Evolutionary conservation across 53 echinoderm and acorn worm species (phyloP).

Genomic region (Astropecten irregularis): DNA sequence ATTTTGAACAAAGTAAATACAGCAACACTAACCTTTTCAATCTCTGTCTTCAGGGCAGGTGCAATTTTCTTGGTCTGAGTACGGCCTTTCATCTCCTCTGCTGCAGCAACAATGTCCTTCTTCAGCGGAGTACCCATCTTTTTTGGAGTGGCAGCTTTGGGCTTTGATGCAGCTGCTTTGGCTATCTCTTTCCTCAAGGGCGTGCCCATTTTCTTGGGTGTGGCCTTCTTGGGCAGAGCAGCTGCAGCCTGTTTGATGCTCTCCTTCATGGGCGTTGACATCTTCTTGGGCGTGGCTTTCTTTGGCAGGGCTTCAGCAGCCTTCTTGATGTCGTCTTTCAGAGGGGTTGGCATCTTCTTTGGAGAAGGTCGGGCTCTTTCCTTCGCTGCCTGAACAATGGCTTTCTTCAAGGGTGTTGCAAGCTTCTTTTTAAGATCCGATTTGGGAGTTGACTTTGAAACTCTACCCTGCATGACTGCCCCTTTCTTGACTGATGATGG

Average conservation of each 20-base stretch:
- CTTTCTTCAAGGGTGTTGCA: conserved; percentile 57
- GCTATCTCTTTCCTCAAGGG: conserved; percentile 62
- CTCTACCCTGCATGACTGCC: conserved; percentile 65
- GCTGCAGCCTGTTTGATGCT: conserved; percentile 24
- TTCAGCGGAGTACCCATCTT: conserved; percentile 55
- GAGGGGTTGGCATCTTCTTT: conserved; percentile 63
- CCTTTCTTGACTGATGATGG: conserved; percentile 69
- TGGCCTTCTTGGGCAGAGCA: conserved; percentile 44
- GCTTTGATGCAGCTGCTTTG: conserved; percentile 37
- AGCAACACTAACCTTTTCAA: conserved; percentile 31
- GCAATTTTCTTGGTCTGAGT: conserved; percentile 62
- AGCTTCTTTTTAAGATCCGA: conserved; percentile 52
- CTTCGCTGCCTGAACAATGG: conserved; percentile 51
- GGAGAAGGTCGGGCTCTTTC: conserved; percentile 32
- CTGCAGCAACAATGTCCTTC: conserved; percentile 50
- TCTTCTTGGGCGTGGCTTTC: conserved; percentile 50
- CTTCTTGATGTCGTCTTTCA: conserved; percentile 76
- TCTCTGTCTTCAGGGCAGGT: conserved; percentile 71
- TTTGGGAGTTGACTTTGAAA: conserved; percentile 77
- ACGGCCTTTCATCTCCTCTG: conserved; percentile 7
- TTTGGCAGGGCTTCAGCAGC: conserved; percentile 43
- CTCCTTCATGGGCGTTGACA: conserved; percentile 51
- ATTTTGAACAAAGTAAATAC: no score
- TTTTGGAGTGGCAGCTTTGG: conserved; percentile 57
- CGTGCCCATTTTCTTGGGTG: conserved; percentile 64